Base-by-base conservation (phyloP, 2,888 invertebrate genomes). In the Archips xylosteana region DNA sequence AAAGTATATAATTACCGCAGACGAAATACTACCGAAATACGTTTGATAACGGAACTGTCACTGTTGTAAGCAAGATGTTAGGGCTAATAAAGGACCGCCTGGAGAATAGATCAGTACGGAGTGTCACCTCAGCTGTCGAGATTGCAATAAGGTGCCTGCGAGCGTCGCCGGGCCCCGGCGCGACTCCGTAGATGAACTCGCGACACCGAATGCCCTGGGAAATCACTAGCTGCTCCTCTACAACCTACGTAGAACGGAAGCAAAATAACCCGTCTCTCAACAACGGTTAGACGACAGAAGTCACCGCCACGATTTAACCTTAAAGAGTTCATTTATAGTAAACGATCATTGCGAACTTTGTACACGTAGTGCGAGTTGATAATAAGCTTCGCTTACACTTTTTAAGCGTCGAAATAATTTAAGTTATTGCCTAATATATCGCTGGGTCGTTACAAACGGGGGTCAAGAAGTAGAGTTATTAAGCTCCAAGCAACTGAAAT, bases 161-260 rank as follows among this genome's bases (percentile, higher is more conserved):
- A 78, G 79, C 81, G 76, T 79, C 76, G 77, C 76, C 67, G 64
- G 77, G 78, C 78, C 78, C 76, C 80, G 78, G 75, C 64, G 78
- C 76, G 76, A 72, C 78, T 78, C 84, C 84, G 78, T 76, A 78
- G 81, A 82, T 86, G 82, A 84, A 86, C 82, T 83, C 83, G 80
- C 86, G 84, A 86, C 88, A 83, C 83, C 81, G 79, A 82, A 88
- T 85, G 87, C 85, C 92, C 85, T 84, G 92, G 92, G 92, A 93
- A 93, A 92, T 92, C 92, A 92, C 88, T 84, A 83, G 82, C 83
- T 85, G 82, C 84, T 84, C 81, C 78, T 78, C 78, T 79, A 79
- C 78, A 80, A 76, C 73, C 71, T 77, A 77, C 82, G 77, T 77
- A 78, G 79, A 81, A 81, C 79, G 79, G 78, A 82, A 79, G 81